Conservation (phyloP, 2,113 vertebrate genomes). For the Oreochromis tanganicae region DNA sequence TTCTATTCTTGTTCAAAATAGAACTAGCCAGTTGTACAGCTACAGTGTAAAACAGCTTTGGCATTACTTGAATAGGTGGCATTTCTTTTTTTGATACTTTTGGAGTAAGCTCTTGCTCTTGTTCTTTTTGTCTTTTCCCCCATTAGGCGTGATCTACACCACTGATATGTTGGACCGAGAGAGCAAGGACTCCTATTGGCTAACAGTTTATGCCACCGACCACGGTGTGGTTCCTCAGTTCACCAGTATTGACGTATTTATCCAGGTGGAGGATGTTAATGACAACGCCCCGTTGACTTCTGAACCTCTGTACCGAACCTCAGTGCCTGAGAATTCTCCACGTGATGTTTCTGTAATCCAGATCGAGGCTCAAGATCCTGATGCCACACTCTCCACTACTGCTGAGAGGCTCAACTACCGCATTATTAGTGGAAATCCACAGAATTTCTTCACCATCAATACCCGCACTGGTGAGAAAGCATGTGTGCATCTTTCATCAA, state of each 20-base stretch:
- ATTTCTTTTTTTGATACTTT: not conserved
- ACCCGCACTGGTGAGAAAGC: conserved; percentile 81
- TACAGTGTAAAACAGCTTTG: not conserved
- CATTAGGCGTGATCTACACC: conserved; percentile 87
- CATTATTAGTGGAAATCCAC: conserved; percentile 93
- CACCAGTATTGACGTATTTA: conserved; percentile 84
- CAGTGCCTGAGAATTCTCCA: conserved; percentile 86
- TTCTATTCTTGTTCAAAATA: not conserved
- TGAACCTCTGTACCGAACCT: conserved; percentile 86
- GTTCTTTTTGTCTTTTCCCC: conserved; percentile 12
- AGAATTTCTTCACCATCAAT: conserved; percentile 95
- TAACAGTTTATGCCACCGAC: conserved; percentile 92
- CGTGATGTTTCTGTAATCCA: conserved; percentile 91
- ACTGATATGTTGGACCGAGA: conserved; percentile 91
- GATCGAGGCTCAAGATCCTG: conserved; percentile 92
- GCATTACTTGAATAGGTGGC: not conserved
- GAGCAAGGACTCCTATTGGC: conserved; percentile 90
- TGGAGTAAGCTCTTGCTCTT: not conserved
- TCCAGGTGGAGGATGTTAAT: conserved; percentile 96
- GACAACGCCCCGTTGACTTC: conserved; percentile 93
- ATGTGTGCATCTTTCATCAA: not conserved
- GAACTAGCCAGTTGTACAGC: not conserved
- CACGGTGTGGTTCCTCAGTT: conserved; percentile 90
- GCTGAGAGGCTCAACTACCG: conserved; percentile 80
- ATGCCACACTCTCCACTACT: conserved; percentile 64